Evolutionary conservation across 2,113 vertebrate genomes (phyloP), one percentile per base, ranked within the genome.

Genomic region (Forbesichthys agassizii): DNA sequence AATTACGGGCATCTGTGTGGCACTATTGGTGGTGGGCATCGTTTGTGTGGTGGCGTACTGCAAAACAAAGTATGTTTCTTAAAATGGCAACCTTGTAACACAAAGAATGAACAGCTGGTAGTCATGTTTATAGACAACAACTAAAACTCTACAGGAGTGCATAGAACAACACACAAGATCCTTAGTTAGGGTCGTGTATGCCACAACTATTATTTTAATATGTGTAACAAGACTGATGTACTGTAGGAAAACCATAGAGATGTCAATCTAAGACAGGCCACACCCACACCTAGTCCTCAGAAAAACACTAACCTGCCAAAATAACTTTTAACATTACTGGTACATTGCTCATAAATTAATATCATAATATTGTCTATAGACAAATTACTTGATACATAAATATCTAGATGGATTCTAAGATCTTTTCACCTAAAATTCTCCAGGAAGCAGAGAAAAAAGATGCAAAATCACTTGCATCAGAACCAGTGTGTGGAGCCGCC

Each of bases 1-100:
- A 63, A 99, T 99, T 91, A 99, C 96, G 0, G 97, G 97, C 86
- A 98, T 99, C 90, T 99, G 97, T 52, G 96, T 99, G 87, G 96
- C 97, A 33, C 92, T 99, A 89, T 91, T 99, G 71, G 95, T 99
- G 70, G 97, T 98, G 82, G 96, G 97, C 90, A 98, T 99, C 82
- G 95, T 99, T 81, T 99, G 97, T 70, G 96, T 99, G 84, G 96
- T 98, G 76, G 96, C 96, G 86, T 99, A 99, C 92, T 98, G 97
- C 94, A 99, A 99, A 94, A 99, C 96, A 91, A 98, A 98, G 97
- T 99, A 92, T 92, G 96, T 94, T 66, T 74, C 52, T 77, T 48
- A 8, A 42, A 13, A n/a, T 52, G 3, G 16, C 13, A 55, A 18
- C 12, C 12, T 6, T 14, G 53, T 14, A 10, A 49, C 8, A 49